Percentiles rank a stretch among this genome's conserved stretches.
Evolutionary conservation across 2,888 invertebrate species (phyloP).

Genomic region (Temnothorax rugatulus): DNA sequence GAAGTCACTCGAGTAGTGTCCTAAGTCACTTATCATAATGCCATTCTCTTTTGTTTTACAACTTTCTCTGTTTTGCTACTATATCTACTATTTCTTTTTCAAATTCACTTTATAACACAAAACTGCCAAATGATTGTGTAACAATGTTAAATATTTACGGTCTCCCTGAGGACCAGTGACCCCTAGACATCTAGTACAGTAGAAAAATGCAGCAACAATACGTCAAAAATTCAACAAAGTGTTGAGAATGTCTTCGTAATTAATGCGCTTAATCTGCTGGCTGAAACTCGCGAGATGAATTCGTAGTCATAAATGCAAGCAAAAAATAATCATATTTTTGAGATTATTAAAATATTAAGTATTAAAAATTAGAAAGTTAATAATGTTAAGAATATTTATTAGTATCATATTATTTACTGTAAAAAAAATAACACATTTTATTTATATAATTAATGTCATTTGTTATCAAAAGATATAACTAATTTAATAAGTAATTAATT

Average conservation of each 20-base stretch:
- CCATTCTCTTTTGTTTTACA: background rate
- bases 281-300: background rate
- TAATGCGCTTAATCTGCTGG: background rate
- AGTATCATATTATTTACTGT: background rate
- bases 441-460: background rate
- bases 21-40: conserved; percentile 17
- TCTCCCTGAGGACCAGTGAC: background rate
- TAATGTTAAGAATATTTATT: background rate
- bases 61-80: background rate
- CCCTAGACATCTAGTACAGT: background rate
- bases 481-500: background rate
- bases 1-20: background rate
- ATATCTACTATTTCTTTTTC: background rate
- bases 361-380: background rate
- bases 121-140: background rate
- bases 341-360: conserved; percentile 10
- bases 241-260: background rate
- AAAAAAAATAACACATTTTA: background rate
- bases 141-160: background rate
- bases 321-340: background rate
- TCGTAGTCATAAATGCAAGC: background rate
- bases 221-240: background rate
- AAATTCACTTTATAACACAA: background rate
- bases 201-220: background rate
- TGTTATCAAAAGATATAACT: background rate